Base-by-base conservation (phyloP, 2,888 invertebrate species). In the Meganola albula region DNA sequence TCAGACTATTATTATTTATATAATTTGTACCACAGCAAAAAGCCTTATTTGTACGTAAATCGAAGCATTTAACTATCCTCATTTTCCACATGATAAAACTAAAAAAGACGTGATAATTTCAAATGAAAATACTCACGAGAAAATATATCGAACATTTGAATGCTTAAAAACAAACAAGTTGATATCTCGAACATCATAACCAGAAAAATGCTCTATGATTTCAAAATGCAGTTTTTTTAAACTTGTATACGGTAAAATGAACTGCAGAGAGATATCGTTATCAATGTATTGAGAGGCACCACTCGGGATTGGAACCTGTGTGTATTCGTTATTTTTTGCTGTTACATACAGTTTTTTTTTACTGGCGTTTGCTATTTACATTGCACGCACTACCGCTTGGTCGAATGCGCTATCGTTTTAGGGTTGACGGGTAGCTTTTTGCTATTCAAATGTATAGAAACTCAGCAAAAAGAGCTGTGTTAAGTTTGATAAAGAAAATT, bases 281-380 rank as follows among this genome's bases (percentile, higher is more conserved):
- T 66, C 65, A 58, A 58, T 53, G 60, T 58, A 66, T 61, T 59
- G 64, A 65, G 58, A 54, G 57, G 35, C 36, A 40, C 49, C 49
- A 58, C 53, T 59, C 56, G 43, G 40, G 45, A 44, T 36, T 28
- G 38, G 48, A 39, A 45, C 43, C 39, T 46, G 55, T 44, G 39
- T 47, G 41, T 40, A 41, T 42, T 46, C 53, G 52, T 55, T 56
- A 53, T 57, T 63, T n/a, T 60, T 53, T 49, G 47, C 48, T 49
- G 40, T 42, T 44, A 37, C 38, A 50, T 52, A 37, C 52, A 37
- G 38, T 44, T 49, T 58, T 52, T 65, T 66, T 63, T 62, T 50
- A 57, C 58, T 55, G 54, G 49, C 62, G 64, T 65, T 63, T 59
- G 65, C 62, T 65, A 61, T 68, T 73, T 68, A 59, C 62, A 54